A percentile compares a stretch with the other conserved stretches of the same genome.
Conservation (phyloP, 2,113 vertebrate species). For the Eulemur rufifrons region DNA sequence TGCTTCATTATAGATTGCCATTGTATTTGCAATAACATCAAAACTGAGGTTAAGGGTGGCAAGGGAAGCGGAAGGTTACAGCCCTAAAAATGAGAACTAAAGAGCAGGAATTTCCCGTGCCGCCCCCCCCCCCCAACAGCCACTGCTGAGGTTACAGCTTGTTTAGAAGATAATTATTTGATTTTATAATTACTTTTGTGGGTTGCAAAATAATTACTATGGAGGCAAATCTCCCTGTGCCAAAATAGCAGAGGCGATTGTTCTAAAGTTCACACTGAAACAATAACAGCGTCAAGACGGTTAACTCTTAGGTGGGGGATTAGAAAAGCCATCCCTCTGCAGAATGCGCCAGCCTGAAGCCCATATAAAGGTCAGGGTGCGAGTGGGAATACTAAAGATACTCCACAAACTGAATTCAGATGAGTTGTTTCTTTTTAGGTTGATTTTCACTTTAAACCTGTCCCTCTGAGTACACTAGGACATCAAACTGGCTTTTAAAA, state of each 20-base stretch:
- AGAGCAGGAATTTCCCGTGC: neutral
- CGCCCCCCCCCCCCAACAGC: neutral
- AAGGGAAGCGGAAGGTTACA: neutral
- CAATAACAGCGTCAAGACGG: conserved; percentile 45
- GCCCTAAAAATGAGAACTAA: conserved; percentile 34
- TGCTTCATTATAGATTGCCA: neutral
- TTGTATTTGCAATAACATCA: conserved; percentile 37
- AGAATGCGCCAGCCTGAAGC: neutral
- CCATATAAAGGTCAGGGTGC: conserved; percentile 30
- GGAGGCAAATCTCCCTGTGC: conserved; percentile 71
- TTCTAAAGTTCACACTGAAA: conserved; percentile 63
- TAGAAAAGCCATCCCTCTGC: neutral
- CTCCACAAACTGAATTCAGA: neutral
- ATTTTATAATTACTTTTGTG: conserved; percentile 82
- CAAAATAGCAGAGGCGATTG: conserved; percentile 72
- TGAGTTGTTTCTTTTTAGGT: neutral
- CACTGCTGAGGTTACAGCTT: conserved; percentile 60
- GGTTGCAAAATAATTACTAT: conserved; percentile 78
- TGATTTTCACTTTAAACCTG: neutral
- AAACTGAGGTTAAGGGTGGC: neutral
- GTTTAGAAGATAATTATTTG: conserved; percentile 76
- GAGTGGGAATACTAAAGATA: neutral
- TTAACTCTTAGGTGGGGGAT: conserved; percentile 60
- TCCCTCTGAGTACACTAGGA: neutral
- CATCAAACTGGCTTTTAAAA: neutral